Evolutionary conservation across 2,113 vertebrate species (phyloP).

Genomic region (Cercopithecus mona): DNA sequence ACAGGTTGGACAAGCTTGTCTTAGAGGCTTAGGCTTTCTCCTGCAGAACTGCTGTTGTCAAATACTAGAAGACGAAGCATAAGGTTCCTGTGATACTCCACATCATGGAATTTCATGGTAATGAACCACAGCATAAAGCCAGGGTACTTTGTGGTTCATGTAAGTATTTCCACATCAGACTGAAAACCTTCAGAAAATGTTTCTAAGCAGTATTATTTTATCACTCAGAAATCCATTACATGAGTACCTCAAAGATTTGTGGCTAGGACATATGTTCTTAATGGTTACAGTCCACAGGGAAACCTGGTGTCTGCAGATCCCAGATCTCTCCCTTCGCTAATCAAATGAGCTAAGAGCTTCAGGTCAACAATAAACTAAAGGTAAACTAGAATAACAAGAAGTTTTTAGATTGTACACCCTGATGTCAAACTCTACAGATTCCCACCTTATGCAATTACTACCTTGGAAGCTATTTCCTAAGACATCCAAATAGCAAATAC

Average conservation of each 20-base stretch:
- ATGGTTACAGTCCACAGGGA: neutral
- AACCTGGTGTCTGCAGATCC: neutral
- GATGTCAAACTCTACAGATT: neutral
- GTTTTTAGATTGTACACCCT: neutral
- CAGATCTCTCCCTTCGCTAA: neutral
- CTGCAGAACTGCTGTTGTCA: neutral
- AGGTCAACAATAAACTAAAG: neutral
- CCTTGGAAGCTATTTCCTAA: neutral
- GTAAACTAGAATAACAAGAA: neutral
- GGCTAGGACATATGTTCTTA: neutral
- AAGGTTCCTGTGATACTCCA: neutral
- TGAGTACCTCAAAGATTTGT: neutral
- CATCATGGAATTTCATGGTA: neutral
- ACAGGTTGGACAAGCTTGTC: neutral
- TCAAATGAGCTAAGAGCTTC: neutral
- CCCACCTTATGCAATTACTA: neutral
- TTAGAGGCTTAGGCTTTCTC: neutral
- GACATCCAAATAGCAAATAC: too few relatives aligned
- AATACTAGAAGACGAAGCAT: neutral
- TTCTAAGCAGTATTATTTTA: slow-evolving; percentile 18
- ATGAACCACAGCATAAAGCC: slow-evolving; percentile 20
- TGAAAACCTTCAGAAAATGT: slow-evolving; percentile 13
- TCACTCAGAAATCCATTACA: slow-evolving; percentile 29
- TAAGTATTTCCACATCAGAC: slow-evolving; percentile 4
- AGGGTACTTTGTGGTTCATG: slow-evolving; percentile 33